Conservation (phyloP, 2,113 vertebrate species). For the Trematocara zebra region DNA sequence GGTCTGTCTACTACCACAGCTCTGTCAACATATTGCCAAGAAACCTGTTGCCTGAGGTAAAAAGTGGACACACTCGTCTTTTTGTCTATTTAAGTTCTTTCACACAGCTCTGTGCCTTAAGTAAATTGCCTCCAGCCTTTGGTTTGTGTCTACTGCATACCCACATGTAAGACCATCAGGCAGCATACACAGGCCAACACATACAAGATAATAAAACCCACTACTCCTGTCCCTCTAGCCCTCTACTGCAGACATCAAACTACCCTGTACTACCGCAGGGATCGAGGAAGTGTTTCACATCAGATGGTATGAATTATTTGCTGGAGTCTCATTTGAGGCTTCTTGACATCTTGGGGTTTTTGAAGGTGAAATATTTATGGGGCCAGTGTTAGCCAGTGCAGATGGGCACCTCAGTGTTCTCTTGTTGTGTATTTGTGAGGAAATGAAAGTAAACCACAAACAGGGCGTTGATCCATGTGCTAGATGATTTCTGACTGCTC, state of each 20-base stretch:
- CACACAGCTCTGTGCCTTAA: conserved; percentile 4
- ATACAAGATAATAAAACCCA: conserved; percentile 10
- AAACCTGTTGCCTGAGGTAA: conserved; percentile 36
- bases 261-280: not conserved
- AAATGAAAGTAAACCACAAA: conserved; percentile 54
- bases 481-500: conserved; percentile 42
- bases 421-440: conserved; percentile 36
- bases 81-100: conserved; percentile 12
- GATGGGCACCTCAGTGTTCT: not conserved
- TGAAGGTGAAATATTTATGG: conserved; percentile 61
- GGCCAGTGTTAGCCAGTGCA: not conserved
- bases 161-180: conserved; percentile 8
- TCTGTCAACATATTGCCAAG: conserved; percentile 32
- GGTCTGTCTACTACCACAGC: conserved; percentile 3
- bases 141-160: conserved; percentile 28
- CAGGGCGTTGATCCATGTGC: conserved; percentile 36
- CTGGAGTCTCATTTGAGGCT: conserved; percentile 23
- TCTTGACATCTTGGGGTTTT: conserved; percentile 41
- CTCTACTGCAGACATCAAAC: conserved; percentile 27
- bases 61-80: conserved; percentile 34
- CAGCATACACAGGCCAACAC: conserved; percentile 2
- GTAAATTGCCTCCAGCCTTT: conserved; percentile 26
- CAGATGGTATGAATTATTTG: conserved; percentile 65
- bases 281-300: conserved; percentile 35
- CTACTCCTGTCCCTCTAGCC: not conserved